A percentile compares a stretch with the other conserved stretches of the same genome.
These are phyloP conservation scores for Neoarius graeffei DNA, from an alignment of 2,113 vertebrate species.

Conservation along the genomic window DNA sequence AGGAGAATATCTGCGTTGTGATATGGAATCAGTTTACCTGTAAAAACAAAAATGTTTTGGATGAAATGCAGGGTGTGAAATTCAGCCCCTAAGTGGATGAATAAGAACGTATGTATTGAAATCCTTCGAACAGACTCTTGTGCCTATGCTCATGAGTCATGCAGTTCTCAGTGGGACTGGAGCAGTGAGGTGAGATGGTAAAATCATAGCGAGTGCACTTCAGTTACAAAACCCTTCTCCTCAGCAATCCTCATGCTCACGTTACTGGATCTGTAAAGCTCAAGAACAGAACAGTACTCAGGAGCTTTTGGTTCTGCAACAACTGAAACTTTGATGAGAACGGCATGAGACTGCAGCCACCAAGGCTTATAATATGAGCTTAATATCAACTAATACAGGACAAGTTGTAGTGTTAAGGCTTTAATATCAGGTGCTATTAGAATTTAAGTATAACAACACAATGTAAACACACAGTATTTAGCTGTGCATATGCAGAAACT, in stretches of 20 bases:
- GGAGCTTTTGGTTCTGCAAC: background rate
- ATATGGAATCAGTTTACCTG: constrained; percentile 37
- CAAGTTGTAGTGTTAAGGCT: background rate
- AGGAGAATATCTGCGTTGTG: background rate
- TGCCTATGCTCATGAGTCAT: constrained; percentile 21
- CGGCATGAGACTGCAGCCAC: background rate
- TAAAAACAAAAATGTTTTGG: constrained; percentile 21
- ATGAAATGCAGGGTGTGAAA: constrained; percentile 11
- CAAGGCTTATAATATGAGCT: background rate
- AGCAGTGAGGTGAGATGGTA: background rate
- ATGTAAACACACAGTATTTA: background rate
- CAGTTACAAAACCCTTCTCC: constrained; percentile 13
- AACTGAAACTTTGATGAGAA: background rate
- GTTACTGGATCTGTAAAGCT: background rate
- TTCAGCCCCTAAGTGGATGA: background rate
- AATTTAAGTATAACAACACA: background rate
- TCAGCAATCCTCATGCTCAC: constrained; percentile 6
- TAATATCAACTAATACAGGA: background rate
- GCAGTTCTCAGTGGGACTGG: background rate
- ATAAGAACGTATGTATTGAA: background rate
- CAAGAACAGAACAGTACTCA: background rate
- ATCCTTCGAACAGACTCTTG: background rate
- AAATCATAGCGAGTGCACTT: constrained; percentile 21
- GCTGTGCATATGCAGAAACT: background rate
- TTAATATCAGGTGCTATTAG: background rate